These are phyloP conservation scores for Drosophila mayaguana DNA, from an alignment of 2,888 invertebrate genomes.

Conservation along the genomic window DNA sequence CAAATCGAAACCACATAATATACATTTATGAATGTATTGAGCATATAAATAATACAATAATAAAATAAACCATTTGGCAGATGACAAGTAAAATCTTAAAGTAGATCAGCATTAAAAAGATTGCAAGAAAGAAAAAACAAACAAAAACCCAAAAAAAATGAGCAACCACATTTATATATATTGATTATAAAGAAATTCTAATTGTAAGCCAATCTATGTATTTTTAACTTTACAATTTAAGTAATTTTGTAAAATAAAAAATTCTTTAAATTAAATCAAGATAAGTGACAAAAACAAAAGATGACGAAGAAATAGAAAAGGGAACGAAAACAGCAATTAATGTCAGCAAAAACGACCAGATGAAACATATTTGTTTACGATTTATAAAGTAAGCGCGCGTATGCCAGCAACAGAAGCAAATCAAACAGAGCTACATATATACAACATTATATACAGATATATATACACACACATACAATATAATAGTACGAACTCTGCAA, in stretches of 20 bases:
- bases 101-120: constrained; percentile 57
- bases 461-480: constrained; percentile 40
- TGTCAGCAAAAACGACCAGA: constrained; percentile 54
- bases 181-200: constrained; percentile 72
- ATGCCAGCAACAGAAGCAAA: constrained; percentile 74
- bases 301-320: constrained; percentile 17
- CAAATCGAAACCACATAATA: constrained; percentile 55
- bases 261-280: constrained; percentile 71
- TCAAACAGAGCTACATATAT: constrained; percentile 73
- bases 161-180: constrained; percentile 61
- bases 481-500: constrained; percentile 66
- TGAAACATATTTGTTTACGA: constrained; percentile 39
- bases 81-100: constrained; percentile 51
- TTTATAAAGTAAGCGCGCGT: constrained; percentile 23
- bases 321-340: constrained; percentile 47
- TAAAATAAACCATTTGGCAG: constrained; percentile 46
- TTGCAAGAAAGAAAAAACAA: constrained; percentile 19
- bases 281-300: constrained; percentile 56
- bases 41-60: constrained; percentile 36
- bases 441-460: constrained; percentile 59
- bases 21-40: constrained; percentile 69
- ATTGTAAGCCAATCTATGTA: constrained; percentile 74
- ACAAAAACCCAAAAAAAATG: constrained; percentile 39
- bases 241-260: constrained; percentile 77
- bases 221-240: constrained; percentile 72